phyloP scores from a whole-genome alignment of 2,888 invertebrate species.

The Meteorus colon region DNA sequence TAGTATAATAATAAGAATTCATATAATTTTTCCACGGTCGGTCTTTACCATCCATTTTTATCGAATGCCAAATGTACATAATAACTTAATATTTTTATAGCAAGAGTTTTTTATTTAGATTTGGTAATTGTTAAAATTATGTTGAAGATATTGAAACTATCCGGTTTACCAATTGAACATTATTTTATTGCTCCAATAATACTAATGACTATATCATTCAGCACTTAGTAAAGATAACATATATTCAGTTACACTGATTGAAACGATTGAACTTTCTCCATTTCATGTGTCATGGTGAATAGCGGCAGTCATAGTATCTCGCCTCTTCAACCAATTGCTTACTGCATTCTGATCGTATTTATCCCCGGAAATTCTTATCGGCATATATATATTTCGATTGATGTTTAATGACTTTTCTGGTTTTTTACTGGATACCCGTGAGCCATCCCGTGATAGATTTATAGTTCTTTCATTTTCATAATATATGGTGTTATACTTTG shows the following conservation, averaged over 20 bases:
- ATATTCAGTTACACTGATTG: too few relatives aligned
- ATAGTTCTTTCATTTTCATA: background rate
- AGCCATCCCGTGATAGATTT: background rate
- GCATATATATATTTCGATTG: constrained; percentile 9
- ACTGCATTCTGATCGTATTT: constrained; percentile 8
- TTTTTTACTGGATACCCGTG: constrained; percentile 8
- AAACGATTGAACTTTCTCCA: background rate
- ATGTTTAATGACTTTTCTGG: background rate
- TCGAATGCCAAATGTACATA: background rate
- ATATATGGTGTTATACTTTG: background rate
- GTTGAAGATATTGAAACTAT: too few relatives aligned
- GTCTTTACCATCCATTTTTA: background rate
- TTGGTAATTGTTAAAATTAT: background rate
- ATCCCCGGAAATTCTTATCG: background rate
- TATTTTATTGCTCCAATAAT: background rate
- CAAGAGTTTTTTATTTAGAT: background rate
- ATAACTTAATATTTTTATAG: background rate
- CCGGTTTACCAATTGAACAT: too few relatives aligned
- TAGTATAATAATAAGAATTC: background rate
- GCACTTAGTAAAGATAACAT: too few relatives aligned
- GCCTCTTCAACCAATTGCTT: constrained; percentile 17
- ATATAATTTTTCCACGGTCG: background rate
- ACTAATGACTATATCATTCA: background rate
- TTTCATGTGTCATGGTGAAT: background rate
- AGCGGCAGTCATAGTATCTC: background rate